Evolutionary conservation across 2,113 vertebrate species (phyloP), one percentile per base, ranked within the genome.

Genomic region (Cavia aperea): DNA sequence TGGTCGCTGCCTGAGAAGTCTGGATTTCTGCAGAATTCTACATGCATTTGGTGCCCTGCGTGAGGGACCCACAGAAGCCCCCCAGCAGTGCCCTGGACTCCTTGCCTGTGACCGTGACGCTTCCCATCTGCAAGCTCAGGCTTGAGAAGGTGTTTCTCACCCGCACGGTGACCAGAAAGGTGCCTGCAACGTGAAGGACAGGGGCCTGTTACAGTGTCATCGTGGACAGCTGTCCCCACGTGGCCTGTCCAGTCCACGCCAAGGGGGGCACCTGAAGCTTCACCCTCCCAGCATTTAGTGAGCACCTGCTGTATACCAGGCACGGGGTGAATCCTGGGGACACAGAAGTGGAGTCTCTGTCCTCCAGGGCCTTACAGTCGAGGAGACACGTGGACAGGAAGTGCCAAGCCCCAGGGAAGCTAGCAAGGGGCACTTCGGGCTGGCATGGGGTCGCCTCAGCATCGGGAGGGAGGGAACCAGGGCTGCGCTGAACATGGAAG

Each of bases 71-170:
- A 83, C 15, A 4, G 46, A 51, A 39, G 60, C 33, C 62, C 21
- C 68, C 4, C 1, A n/a, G 3, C 36, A 39, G 12, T 2, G 16
- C 16, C 58, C n/a, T 29, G 21, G 36, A 65, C 31, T 16, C 43
- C 88, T 97, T 97, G 65, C 97, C 94, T 91, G 97, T 88, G 86
- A 98, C 94, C 0, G 97, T 98, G 96, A 98, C 88, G n/a, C 95
- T 98, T 85, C 98, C 98, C n/a, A 98, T 96, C 33, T 98, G 97
- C 94, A 97, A 81, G 54, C 98, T 98, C 95, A 92, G 79, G 90
- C 97, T 97, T 7, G 98, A 99, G 93, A 99, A 96, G 79, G 94
- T 93, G 29, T 99, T 98, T 90, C 68, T 93, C 82, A 98, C 98
- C 95, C 85, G 95, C 65, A 98, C 97, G 4, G 97, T 98, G 89